Evolutionary conservation across 2,888 invertebrate species (phyloP), one percentile per base, ranked within the genome.

Genomic region (Tenthredo amoena): DNA sequence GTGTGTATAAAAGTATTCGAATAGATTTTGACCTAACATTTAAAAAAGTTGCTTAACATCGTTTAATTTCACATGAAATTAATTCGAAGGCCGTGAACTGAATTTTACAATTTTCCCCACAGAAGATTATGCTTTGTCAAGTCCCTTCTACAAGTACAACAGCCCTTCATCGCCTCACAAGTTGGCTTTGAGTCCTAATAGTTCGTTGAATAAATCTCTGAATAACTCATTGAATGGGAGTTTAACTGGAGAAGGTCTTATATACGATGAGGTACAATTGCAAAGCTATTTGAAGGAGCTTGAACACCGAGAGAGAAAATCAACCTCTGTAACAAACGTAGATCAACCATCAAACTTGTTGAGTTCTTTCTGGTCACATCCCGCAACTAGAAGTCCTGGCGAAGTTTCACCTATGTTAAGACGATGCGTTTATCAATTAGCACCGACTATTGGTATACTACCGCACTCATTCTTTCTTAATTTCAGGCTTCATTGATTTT

Each of bases 361-460:
- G 72, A 95, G 94, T 88, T 94, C 94, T 1, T 95, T 95, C 89
- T 95, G 95, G 95, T 94, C 93, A 58, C 95, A 95, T 92, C 94
- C 95, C 77, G 93, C 94, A 68, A 94, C 94, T 26, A 94, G 94
- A 88, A 94, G 93, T 87, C 93, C 94, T 62, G 94, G 94, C 85
- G 95, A 95, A 89, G 93, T 94, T 84, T 94, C 94, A 3, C 92
- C 94, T 18, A 92, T 95, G 89, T 90, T 95, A 87, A 92, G 93
- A 88, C 93, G 94, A 87, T 94, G 94, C 86, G 93, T 94, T 86
- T 96, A 96, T 92, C 96, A 96, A 91, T 91, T 96, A 72, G 95
- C 96, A 5, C 94, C 95, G 74, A 94, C 94, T 18, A 90, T 94
- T 85, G 94, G 94, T 94, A 92, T 26, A 18, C 47, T 26, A 43